A percentile compares a stretch with the other conserved stretches of the same genome.
Evolutionary conservation across 53 echinoderm and acorn worm genomes (phyloP).

Genomic region (Apostichopus leukothele): DNA sequence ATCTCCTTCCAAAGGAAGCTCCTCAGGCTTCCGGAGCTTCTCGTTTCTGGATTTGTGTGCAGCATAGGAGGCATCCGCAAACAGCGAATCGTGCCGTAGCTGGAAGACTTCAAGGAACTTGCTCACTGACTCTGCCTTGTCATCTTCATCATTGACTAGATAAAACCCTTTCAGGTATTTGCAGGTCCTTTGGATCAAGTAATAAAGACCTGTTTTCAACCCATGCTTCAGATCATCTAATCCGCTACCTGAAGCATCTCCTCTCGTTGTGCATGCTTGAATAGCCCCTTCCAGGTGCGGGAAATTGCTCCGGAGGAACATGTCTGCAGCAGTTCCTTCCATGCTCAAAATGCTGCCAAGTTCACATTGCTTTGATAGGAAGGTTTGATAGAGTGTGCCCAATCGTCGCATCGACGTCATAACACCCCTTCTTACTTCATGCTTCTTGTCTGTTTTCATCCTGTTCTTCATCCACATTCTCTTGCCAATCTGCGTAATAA

Average conservation of each 20-base stretch:
- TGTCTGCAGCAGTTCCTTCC: conserved; percentile 53
- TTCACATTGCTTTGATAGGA: conserved; percentile 50
- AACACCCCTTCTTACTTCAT: conserved; percentile 62
- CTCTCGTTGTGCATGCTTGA: background rate
- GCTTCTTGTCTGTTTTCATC: conserved; percentile 59
- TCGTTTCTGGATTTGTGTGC: conserved; percentile 22
- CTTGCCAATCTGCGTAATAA: conserved; percentile 56
- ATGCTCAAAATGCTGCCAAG: conserved; percentile 1
- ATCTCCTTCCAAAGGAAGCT: conserved; percentile 45
- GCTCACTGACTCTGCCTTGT: conserved; percentile 47
- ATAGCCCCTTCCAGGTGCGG: conserved; percentile 55
- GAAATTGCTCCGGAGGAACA: conserved; percentile 70
- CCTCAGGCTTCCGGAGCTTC: conserved; percentile 53
- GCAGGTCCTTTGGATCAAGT: conserved; percentile 42
- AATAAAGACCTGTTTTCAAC: conserved; percentile 65
- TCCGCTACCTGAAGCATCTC: background rate
- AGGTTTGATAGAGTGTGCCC: conserved; percentile 53
- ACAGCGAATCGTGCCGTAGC: conserved; percentile 53
- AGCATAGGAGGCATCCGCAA: conserved; percentile 58
- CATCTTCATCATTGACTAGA: conserved; percentile 53
- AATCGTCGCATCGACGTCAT: conserved; percentile 74
- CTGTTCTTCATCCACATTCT: conserved; percentile 62
- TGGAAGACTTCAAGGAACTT: conserved; percentile 63
- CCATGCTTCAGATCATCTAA: background rate
- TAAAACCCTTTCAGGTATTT: conserved; percentile 55